These are phyloP conservation scores for Belonocnema kinseyi DNA, from an alignment of 1,140 invertebrate genomes.

Conservation along the genomic window DNA sequence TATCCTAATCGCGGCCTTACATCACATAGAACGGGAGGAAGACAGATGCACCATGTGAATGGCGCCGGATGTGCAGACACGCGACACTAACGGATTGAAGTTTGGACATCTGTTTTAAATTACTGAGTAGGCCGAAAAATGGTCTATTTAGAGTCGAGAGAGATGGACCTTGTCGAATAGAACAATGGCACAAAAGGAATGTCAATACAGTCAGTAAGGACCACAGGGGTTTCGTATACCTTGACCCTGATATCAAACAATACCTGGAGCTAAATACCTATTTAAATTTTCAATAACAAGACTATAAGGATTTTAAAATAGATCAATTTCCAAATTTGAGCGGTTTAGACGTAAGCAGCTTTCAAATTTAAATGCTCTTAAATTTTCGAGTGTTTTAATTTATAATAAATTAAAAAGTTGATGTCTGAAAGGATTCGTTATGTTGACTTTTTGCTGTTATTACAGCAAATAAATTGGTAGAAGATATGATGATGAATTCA, in stretches of 20 bases:
- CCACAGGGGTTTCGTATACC: slow-evolving; percentile 4
- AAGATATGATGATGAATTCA: too few species aligned
- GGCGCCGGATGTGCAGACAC: slow-evolving; percentile 30
- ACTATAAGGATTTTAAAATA: neutral
- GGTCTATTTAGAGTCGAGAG: slow-evolving; percentile 23
- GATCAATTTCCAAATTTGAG: too few species aligned
- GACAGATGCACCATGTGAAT: slow-evolving; percentile 14
- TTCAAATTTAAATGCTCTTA: too few species aligned
- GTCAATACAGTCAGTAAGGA: slow-evolving; percentile 8
- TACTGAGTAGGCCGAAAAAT: slow-evolving; percentile 17
- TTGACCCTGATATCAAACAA: slow-evolving; percentile 6
- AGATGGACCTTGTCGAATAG: slow-evolving; percentile 26
- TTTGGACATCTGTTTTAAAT: slow-evolving; percentile 27
- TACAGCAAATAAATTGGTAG: too few species aligned
- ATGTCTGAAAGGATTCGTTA: too few species aligned
- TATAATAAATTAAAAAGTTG: too few species aligned
- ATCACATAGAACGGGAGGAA: slow-evolving; percentile 9
- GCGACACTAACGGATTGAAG: slow-evolving; percentile 24
- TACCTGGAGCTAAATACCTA: neutral
- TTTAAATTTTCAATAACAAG: slow-evolving; percentile 16
- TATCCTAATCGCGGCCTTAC: slow-evolving; percentile 19
- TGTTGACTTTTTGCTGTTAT: too few species aligned
- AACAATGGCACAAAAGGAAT: slow-evolving; percentile 20
- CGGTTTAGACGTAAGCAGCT: too few species aligned
- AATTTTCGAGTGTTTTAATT: too few species aligned